Base-by-base conservation (phyloP, 2,113 vertebrate species). In the Chlamydotis undulata region DNA sequence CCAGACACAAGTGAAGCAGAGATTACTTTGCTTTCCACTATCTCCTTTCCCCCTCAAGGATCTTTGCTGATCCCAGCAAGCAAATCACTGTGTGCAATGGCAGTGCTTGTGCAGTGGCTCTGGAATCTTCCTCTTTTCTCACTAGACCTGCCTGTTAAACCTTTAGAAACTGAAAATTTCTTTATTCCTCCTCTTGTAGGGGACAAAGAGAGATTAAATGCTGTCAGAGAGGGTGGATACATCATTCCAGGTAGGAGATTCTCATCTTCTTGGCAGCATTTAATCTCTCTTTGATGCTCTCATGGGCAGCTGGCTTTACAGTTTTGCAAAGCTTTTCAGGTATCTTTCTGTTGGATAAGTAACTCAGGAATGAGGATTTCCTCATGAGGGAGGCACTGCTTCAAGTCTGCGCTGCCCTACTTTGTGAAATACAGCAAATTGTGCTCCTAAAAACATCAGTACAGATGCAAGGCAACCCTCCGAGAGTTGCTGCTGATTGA, bases 61-160 rank as follows among this genome's bases (percentile, higher is more conserved):
- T 26, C 45, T 87, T 67, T 47, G 5, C 37, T 33, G 5, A 68
- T 50, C 69, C 41, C 43, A 80, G 28, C 8, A 89, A 69, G 18
- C 37, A 83, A 70, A 81, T n/a, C 41, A n/a, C 1, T 0, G 16
- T 0, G 0, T 26, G 8, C 37, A 71, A 65, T 16, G 12, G 24
- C 11, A 76, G 7, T 19, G 22, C 49, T 86, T 45, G 26, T 43
- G 10, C 9, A 0, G 5, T 35, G 13, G 31, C 50, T 71, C 59
- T 37, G 22, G 9, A 81, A 81, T 52, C 49, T 78, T 45, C 33
- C 22, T 83, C 43, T 88, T 79, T 88, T 90, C 70, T 85, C 24
- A 55, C 47, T 35, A 55, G 45, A 80, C 10, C 63, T 86, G 50
- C 19, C 57, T 57, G 49, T 68, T 93, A 78, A 89, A 86, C 14